Conservation (phyloP, 2,888 invertebrate genomes). For the Nematopogon swammerdamellus region DNA sequence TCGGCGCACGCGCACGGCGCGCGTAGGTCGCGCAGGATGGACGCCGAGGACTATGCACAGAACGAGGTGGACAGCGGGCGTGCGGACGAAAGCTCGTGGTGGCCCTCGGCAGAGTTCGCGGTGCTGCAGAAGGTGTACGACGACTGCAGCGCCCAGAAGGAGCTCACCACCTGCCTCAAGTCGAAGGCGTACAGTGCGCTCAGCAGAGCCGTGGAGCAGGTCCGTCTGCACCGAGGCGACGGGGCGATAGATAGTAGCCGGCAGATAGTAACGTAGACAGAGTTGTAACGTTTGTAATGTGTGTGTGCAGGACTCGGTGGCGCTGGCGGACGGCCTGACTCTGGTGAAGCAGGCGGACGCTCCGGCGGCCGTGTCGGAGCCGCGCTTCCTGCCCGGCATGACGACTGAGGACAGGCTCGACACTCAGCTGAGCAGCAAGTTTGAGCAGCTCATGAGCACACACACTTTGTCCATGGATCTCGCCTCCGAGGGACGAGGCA, state of each 20-base stretch:
- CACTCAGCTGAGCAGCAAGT: slow-evolving; percentile 45
- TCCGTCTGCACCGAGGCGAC: slow-evolving; percentile 16
- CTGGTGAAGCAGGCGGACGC: slow-evolving; percentile 58
- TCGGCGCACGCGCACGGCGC: slow-evolving; percentile 41
- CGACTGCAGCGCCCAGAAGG: slow-evolving; percentile 59
- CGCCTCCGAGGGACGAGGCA: slow-evolving; percentile 47
- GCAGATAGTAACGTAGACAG: no score
- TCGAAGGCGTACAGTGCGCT: slow-evolving; percentile 59
- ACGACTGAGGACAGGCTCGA: slow-evolving; percentile 55
- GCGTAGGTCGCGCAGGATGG: slow-evolving; percentile 44
- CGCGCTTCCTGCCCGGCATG: slow-evolving; percentile 54
- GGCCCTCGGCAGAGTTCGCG: slow-evolving; percentile 56
- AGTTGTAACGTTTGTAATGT: slow-evolving; percentile 12
- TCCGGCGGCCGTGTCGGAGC: slow-evolving; percentile 51
- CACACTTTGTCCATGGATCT: slow-evolving; percentile 65
- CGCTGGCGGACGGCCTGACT: slow-evolving; percentile 58
- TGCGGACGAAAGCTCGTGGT: slow-evolving; percentile 49
- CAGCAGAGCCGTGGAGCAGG: slow-evolving; percentile 58
- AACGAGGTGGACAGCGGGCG: slow-evolving; percentile 50
- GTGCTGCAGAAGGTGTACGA: slow-evolving; percentile 61
- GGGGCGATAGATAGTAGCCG: neutral
- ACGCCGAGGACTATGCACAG: slow-evolving; percentile 32
- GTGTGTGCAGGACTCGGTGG: slow-evolving; percentile 53
- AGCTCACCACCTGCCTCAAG: slow-evolving; percentile 59
- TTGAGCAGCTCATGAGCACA: slow-evolving; percentile 60